Evolutionary conservation across 1,140 invertebrate species (phyloP).

Genomic region (Cherax quadricarinatus): DNA sequence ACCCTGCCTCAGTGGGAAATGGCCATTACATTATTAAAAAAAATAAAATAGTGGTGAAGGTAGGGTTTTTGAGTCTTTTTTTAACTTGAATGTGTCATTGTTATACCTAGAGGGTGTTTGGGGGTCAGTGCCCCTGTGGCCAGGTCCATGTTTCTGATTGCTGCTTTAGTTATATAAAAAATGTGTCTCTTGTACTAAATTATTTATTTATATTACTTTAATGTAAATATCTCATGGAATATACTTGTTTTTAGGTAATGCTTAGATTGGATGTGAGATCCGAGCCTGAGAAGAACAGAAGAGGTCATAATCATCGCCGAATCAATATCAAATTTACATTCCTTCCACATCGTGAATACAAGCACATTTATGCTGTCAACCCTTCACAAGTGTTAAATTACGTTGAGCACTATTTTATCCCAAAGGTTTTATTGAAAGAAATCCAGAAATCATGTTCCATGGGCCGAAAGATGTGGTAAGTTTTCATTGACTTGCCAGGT

Average conservation of each 20-base stretch:
- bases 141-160: too few relatives aligned
- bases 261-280: slow-evolving; percentile 7
- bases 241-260: slow-evolving; percentile 7
- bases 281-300: neutral
- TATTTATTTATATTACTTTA: too few relatives aligned
- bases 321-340: slow-evolving; percentile 81
- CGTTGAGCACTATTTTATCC: slow-evolving; percentile 78
- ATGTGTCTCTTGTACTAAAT: too few relatives aligned
- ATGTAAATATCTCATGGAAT: neutral
- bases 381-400: slow-evolving; percentile 81
- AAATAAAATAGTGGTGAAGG: too few relatives aligned
- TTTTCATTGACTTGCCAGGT: neutral
- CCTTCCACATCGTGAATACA: slow-evolving; percentile 85
- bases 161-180: too few relatives aligned
- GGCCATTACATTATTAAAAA: too few relatives aligned
- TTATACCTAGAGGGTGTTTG: too few relatives aligned
- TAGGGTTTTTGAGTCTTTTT: too few relatives aligned
- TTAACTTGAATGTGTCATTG: too few relatives aligned
- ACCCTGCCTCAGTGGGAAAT: too few relatives aligned
- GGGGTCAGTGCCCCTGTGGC: too few relatives aligned
- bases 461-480: slow-evolving; percentile 28
- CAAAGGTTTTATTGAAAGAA: slow-evolving; percentile 77
- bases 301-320: neutral
- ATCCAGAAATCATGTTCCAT: slow-evolving; percentile 81
- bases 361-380: slow-evolving; percentile 83